A percentile compares a stretch with the other conserved stretches of the same genome.
These are phyloP conservation scores for Phylloscopus whistleri DNA, from an alignment of 2,113 vertebrate species.

Conservation along the genomic window DNA sequence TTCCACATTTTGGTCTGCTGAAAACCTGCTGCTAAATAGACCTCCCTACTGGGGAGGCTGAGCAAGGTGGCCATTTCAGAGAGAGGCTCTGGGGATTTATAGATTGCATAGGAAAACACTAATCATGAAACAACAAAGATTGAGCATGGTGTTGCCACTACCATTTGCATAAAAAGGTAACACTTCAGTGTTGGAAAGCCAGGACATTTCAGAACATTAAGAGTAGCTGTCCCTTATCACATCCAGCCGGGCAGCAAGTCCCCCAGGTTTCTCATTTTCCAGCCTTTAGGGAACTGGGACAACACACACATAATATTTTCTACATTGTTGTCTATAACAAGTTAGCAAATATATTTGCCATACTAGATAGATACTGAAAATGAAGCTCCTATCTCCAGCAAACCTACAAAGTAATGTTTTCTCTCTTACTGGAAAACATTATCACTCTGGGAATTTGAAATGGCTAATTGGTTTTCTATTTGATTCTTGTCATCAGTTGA, in stretches of 20 bases:
- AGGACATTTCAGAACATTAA: not conserved
- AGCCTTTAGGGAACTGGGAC: not conserved
- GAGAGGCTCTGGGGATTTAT: constrained; percentile 3
- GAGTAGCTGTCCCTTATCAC: not conserved
- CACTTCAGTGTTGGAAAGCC: not conserved
- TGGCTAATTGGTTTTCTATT: not conserved
- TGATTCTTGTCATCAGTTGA: not conserved
- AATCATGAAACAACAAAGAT: constrained; percentile 22
- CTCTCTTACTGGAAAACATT: not conserved
- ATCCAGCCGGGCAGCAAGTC: not conserved
- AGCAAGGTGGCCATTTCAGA: constrained; percentile 8
- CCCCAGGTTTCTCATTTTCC: not conserved
- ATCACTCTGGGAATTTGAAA: not conserved
- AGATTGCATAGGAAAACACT: constrained; percentile 27
- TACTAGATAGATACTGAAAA: not conserved
- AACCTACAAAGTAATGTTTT: not conserved
- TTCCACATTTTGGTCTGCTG: constrained; percentile 23
- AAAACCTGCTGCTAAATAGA: constrained; percentile 49
- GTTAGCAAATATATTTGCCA: not conserved
- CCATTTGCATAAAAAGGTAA: constrained; percentile 16
- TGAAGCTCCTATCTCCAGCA: not conserved
- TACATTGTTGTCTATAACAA: not conserved
- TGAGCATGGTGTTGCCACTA: not conserved
- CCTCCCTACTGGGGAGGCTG: constrained; percentile 16
- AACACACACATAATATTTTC: not conserved